Base-by-base conservation (phyloP, 2,888 invertebrate genomes). In the Beris morrisii region DNA sequence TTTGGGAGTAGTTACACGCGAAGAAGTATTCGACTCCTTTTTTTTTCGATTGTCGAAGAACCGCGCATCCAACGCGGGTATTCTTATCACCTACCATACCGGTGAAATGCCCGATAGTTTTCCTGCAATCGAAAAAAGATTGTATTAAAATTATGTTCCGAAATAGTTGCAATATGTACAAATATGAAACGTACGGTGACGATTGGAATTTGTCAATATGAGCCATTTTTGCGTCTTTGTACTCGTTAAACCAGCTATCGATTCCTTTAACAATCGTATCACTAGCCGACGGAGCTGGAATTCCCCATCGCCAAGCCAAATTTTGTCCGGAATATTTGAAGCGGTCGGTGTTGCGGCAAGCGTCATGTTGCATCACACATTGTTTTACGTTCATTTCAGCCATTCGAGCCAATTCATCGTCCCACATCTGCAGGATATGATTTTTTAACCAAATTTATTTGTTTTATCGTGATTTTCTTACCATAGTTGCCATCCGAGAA, bases 241-340 rank as follows among this genome's bases (percentile, higher is more conserved):
- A 53, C 28, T 64, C 64, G 11, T 53, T 44, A n/a, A 31, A 64
- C 64, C 64, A 64, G 7, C 45, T 30, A 32, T 64, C 54, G 43
- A 65, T 56, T 6, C 45, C 56, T 32, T 12, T 48, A 6, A 15
- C n/a, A 9, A 65, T 32, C 4, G 55, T 55, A 4, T 30, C 32
- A 3, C 3, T 12, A 0, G 45, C n/a, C 5, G 13, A 13, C 2
- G 55, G 31, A 6, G 50, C 64, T 38, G 56, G 48, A 13, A 9
- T 32, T 28, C 56, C 44, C 56, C 48, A 55, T 4, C 48, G 55
- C 54, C 48, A 65, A 13, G 58, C 67, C 46, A 67, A 58, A 50
- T 67, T 67, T 45, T 67, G 67, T 32, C 67, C 67, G 32, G 64
- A 63, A 32, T 12, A 64, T 6, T 32, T 31, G 44, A 67, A 67